phyloP scores from a whole-genome alignment of 2,888 invertebrate genomes.

The Lysandra coridon region DNA sequence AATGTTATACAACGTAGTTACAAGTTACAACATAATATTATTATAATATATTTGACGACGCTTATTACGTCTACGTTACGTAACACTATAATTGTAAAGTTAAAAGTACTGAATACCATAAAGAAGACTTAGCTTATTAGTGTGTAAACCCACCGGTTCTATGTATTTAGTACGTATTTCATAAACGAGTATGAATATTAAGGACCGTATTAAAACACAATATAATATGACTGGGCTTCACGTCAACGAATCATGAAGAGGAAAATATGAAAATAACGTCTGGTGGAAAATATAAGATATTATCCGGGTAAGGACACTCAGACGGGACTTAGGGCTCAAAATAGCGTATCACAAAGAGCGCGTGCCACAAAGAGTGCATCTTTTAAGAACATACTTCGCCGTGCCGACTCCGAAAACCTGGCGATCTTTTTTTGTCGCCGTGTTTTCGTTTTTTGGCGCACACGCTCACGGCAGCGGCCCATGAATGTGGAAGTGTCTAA shows the following conservation, averaged over 20 bases:
- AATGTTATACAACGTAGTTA: no score
- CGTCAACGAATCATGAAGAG: slow-evolving; percentile 27
- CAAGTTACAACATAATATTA: no score
- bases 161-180: neutral
- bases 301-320: slow-evolving; percentile 35
- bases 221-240: slow-evolving; percentile 1
- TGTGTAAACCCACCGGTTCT: neutral
- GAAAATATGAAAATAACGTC: slow-evolving; percentile 30
- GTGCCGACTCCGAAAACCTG: slow-evolving; percentile 32
- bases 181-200: neutral
- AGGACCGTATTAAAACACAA: neutral
- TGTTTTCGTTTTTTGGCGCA: slow-evolving; percentile 27
- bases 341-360: slow-evolving; percentile 38
- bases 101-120: no score
- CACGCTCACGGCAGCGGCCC: slow-evolving; percentile 1
- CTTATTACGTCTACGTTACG: no score
- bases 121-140: no score
- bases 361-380: slow-evolving; percentile 28
- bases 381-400: slow-evolving; percentile 29
- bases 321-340: slow-evolving; percentile 39
- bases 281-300: slow-evolving; percentile 31
- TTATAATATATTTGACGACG: no score
- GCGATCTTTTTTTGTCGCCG: slow-evolving; percentile 31
- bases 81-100: no score
- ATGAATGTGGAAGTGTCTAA: slow-evolving; percentile 29